Evolutionary conservation across 2,888 invertebrate genomes (phyloP), one percentile per base, ranked within the genome.

Genomic region (Lamproptera curius): DNA sequence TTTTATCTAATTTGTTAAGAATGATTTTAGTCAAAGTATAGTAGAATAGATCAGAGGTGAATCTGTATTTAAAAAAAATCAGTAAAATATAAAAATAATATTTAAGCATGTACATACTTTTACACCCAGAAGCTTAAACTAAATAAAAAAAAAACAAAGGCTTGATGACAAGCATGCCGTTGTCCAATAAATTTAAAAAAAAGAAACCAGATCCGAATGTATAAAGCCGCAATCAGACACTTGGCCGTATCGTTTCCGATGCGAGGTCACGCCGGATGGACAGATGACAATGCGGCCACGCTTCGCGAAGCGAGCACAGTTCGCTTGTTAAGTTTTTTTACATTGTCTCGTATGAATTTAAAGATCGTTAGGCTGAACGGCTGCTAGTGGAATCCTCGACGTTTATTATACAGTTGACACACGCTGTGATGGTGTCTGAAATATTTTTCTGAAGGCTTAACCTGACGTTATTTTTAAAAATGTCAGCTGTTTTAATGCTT

Each of bases 271-370:
- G 38, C 61, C 64, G 63, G 63, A 65, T 57, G 63, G 60, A 62
- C 63, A 51, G 52, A 37, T 16, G 56, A 65, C 68, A 67, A 64
- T 63, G 51, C n/a, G 51, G 67, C 61, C 58, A 70, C 66, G 70
- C 55, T 69, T 63, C 51, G 56, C 16, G 50, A 55, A 35, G 13
- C 48, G 16, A 23, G 50, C 33, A 55, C 56, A 55, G 50, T 53
- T 23, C 49, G 28, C n/a, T 47, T 43, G 20, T 43, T 43, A 43
- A 35, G 23, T 38, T 39, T 37, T 41, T 10, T 16, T n/a, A n/a
- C n/a, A n/a, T n/a, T n/a, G n/a, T n/a, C n/a, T n/a, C n/a, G n/a
- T n/a, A n/a, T n/a, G n/a, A n/a, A n/a, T n/a, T n/a, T n/a, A n/a
- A n/a, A n/a, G n/a, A n/a, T n/a, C n/a, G n/a, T n/a, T n/a, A n/a